Base-by-base conservation (phyloP, 1,140 invertebrate species). In the Lepidurus couesii region DNA sequence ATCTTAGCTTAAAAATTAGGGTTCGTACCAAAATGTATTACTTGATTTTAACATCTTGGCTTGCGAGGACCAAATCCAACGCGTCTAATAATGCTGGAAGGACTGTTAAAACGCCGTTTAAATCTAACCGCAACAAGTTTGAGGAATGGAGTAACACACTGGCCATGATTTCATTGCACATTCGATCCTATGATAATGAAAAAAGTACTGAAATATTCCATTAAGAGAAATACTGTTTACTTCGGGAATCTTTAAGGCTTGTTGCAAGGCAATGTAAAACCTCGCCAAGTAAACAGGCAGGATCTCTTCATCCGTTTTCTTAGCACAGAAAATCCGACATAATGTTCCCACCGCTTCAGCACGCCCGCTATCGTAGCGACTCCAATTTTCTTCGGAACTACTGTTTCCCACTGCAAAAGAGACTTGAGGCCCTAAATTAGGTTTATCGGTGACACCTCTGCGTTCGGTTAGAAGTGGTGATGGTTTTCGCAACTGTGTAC, bases 221-320 rank as follows among this genome's bases (percentile, higher is more conserved):
- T 24, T 26, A 75, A 42, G 45, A 74, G 16, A 44, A 77, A 77
- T 73, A 47, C 21, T 74, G n/a, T 75, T 16, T 83, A 88, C 88
- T 79, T 89, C 87, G 21, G 87, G 86, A 26, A 90, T 85, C 84
- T 92, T 90, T 6, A 99, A 88, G 10, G 96, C 96, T 84, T 95
- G 92, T 81, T 93, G 91, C 80, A 99, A 86, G 10, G 95, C 93
- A 82, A 96, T 90, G 86, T 98, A 98, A 86, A 98, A 98, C 80
- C 97, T 88, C 0, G 97, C 94, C 81, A 98, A 88, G 86, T 99
- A 99, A 3, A 96, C 91, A 4, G 96, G 93, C 21, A 97, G 86
- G 80, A 99, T 96, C 83, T 95, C 92, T 87, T 99, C 98, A 44
- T 93, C 93, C 16, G 95, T 96, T 86, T 96, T 96, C 85, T 98